Conservation (phyloP, 1,140 invertebrate genomes). For the Carposina sasakii region DNA sequence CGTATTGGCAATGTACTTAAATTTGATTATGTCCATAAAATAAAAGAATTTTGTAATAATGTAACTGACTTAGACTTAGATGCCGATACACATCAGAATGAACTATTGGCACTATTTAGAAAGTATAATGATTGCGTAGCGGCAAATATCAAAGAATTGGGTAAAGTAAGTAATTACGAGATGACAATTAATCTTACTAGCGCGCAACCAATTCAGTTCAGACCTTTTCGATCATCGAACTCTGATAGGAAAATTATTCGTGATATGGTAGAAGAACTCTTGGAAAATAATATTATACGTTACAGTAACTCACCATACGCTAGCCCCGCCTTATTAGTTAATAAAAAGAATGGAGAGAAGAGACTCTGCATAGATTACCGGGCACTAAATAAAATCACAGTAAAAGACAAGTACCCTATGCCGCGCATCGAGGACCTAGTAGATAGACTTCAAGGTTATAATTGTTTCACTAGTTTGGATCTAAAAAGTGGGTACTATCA, state of each 20-base stretch:
- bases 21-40: background rate
- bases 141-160: background rate
- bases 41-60: background rate
- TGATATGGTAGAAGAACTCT: slow-evolving; percentile 14
- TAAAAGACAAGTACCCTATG: slow-evolving; percentile 2
- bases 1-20: background rate
- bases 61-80: background rate
- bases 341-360: slow-evolving; percentile 21
- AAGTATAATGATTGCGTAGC: slow-evolving; percentile 1
- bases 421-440: background rate
- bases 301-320: slow-evolving; percentile 30
- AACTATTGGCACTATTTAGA: background rate
- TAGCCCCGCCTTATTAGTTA: slow-evolving; percentile 25
- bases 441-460: slow-evolving; percentile 2
- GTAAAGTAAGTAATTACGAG: slow-evolving; percentile 4
- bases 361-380: background rate
- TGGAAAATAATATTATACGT: slow-evolving; percentile 16
- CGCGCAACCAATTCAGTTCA: background rate
- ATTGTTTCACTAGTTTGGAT: slow-evolving; percentile 1
- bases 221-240: slow-evolving; percentile 1
- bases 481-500: slow-evolving; percentile 7
- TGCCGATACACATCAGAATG: background rate
- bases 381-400: background rate
- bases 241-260: slow-evolving; percentile 2
- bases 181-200: background rate